phyloP scores from a whole-genome alignment of 1,140 invertebrate species.

The Oryctes rhinoceros region DNA sequence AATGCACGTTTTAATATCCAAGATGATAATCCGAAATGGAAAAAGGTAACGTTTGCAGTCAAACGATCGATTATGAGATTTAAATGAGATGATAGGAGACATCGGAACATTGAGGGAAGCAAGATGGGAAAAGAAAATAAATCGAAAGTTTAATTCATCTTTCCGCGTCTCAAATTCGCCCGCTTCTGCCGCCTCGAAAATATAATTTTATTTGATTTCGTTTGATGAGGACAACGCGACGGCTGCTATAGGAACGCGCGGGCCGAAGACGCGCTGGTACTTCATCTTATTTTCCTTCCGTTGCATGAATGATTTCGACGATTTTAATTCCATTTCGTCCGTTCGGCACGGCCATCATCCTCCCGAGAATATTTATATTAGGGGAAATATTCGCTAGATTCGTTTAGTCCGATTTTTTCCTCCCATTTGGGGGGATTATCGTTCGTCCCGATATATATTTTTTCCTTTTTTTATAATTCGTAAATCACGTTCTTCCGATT shows the following conservation, averaged over 20 bases:
- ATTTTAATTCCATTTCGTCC: constrained; percentile 15
- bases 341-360: neutral
- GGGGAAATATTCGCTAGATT: too few species aligned
- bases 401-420: too few species aligned
- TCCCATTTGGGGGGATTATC: too few species aligned
- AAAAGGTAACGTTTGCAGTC: neutral
- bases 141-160: neutral
- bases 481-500: too few species aligned
- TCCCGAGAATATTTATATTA: neutral
- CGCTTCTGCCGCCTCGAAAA: neutral
- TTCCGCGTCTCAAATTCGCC: neutral
- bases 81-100: neutral
- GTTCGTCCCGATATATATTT: too few species aligned
- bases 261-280: neutral
- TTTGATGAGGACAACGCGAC: neutral
- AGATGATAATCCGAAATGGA: too few species aligned
- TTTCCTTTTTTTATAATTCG: too few species aligned
- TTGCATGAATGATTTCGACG: neutral
- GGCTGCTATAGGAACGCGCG: neutral
- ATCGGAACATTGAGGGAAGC: neutral
- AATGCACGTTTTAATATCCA: too few species aligned
- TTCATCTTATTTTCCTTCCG: neutral
- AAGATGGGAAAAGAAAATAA: neutral
- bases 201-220: constrained; percentile 27
- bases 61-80: neutral